phyloP scores from a whole-genome alignment of 2,113 vertebrate species.

The Thalassarche chlororhynchos region DNA sequence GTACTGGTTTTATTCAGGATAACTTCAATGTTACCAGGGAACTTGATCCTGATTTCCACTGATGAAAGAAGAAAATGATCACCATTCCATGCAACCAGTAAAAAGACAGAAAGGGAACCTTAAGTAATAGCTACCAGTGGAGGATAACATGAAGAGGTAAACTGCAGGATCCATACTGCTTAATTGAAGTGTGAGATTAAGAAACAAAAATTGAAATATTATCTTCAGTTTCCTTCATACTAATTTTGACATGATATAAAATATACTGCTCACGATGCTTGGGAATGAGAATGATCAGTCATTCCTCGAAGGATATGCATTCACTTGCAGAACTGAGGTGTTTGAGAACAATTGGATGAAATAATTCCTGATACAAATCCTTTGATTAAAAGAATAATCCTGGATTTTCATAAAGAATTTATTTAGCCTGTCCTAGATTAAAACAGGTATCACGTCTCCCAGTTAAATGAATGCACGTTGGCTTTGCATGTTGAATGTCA shows the following conservation, averaged over 20 bases:
- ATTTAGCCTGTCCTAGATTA: not conserved
- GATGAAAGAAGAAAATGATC: not conserved
- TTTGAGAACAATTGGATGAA: not conserved
- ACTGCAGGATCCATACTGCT: not conserved
- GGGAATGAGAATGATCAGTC: not conserved
- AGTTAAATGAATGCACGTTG: accelerated
- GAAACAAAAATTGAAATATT: not conserved
- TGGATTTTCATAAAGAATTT: not conserved
- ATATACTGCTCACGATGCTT: not conserved
- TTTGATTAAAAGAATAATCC: not conserved
- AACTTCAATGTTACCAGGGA: not conserved
- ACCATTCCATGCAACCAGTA: not conserved
- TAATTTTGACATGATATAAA: not conserved
- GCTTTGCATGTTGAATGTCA: not conserved
- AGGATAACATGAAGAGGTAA: not conserved
- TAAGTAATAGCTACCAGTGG: not conserved
- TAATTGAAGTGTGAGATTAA: not conserved
- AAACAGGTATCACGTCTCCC: accelerated
- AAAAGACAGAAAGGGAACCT: not conserved
- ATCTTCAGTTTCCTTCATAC: not conserved
- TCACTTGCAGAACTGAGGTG: not conserved
- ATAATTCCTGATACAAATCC: not conserved
- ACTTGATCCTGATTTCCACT: not conserved
- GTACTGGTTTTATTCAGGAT: not conserved
- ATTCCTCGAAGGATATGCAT: not conserved